Evolutionary conservation across 2,113 vertebrate species (phyloP).

Genomic region (Rynchops niger): DNA sequence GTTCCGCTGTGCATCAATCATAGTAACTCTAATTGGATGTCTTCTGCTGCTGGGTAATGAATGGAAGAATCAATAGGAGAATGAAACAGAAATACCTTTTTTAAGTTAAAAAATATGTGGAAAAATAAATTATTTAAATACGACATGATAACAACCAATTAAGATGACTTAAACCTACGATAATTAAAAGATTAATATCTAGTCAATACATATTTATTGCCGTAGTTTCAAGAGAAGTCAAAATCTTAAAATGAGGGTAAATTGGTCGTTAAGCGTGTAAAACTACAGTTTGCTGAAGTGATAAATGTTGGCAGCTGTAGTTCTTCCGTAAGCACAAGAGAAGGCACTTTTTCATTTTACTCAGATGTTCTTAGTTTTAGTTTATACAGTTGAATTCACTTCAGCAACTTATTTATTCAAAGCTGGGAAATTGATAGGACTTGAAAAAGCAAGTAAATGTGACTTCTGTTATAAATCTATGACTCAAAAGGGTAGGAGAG

Average conservation of each 20-base stretch:
- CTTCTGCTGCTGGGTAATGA: neutral
- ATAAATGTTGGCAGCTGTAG: neutral
- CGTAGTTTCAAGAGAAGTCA: neutral
- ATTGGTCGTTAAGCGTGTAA: neutral
- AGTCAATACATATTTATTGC: neutral
- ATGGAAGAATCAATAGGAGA: neutral
- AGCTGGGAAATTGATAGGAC: neutral
- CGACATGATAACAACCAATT: neutral
- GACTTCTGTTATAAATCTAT: neutral
- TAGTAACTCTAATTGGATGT: neutral
- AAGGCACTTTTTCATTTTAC: neutral
- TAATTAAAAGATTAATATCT: neutral
- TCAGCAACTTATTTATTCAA: neutral
- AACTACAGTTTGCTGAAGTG: neutral
- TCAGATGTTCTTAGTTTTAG: neutral
- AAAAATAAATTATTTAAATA: neutral
- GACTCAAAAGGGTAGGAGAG: neutral
- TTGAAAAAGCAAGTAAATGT: slow-evolving; percentile 6
- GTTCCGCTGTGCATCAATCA: neutral
- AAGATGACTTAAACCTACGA: neutral
- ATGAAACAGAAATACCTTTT: neutral
- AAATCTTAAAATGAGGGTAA: neutral
- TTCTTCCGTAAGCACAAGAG: neutral
- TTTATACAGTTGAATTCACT: neutral
- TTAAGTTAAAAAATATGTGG: neutral